These are phyloP conservation scores for Erinaceus europaeus DNA, from an alignment of 2,113 vertebrate species.

Conservation along the genomic window DNA sequence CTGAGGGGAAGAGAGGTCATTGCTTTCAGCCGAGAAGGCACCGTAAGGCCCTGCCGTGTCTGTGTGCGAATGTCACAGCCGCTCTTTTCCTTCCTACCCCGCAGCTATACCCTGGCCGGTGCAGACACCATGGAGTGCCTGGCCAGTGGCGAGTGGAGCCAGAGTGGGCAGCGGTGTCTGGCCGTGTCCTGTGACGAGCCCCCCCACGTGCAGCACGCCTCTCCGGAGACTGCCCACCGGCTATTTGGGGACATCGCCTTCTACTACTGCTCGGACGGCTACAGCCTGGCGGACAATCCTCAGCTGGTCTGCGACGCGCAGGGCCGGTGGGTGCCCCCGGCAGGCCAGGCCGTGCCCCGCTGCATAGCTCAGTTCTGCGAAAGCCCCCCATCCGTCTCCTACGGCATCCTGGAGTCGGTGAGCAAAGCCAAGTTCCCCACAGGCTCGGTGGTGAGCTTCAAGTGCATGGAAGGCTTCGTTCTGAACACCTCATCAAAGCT, in stretches of 20 bases:
- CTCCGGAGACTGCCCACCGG: constrained; percentile 90
- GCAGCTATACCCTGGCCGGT: constrained; percentile 93
- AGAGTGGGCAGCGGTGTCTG: constrained; percentile 89
- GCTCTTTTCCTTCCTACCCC: constrained; percentile 42
- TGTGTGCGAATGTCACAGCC: too few relatives aligned
- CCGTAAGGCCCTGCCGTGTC: too few relatives aligned
- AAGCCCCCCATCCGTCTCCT: constrained; percentile 86
- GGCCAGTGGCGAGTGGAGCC: constrained; percentile 89
- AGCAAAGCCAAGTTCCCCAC: constrained; percentile 91
- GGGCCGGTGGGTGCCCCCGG: constrained; percentile 92
- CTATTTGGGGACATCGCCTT: constrained; percentile 93
- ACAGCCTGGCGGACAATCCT: constrained; percentile 91
- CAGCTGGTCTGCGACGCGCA: constrained; percentile 92
- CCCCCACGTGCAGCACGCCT: constrained; percentile 92
- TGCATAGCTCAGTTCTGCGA: constrained; percentile 97
- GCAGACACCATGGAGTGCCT: constrained; percentile 90
- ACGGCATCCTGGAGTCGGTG: constrained; percentile 92
- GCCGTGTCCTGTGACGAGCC: constrained; percentile 95
- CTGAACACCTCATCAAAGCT: constrained; percentile 92
- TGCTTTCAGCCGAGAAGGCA: too few relatives aligned
- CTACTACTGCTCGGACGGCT: constrained; percentile 95
- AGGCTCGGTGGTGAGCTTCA: constrained; percentile 92
- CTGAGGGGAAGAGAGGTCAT: too few relatives aligned
- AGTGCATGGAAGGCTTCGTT: constrained; percentile 95
- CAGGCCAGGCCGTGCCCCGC: constrained; percentile 84